Base-by-base conservation (phyloP, 2,113 vertebrate genomes). In the Otolemur garnettii region DNA sequence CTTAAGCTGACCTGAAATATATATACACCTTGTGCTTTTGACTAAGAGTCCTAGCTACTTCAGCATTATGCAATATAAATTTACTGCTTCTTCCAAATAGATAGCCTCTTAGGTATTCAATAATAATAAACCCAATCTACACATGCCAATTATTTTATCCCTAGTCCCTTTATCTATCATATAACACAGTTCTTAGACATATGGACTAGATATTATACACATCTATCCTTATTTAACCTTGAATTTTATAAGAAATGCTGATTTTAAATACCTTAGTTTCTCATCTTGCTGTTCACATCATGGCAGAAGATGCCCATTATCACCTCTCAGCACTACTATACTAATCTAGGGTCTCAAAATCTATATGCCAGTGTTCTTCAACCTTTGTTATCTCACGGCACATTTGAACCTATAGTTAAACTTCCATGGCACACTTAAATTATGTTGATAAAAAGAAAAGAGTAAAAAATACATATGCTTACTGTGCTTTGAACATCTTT, bases 221-320 rank as follows among this genome's bases (percentile, higher is more conserved):
- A 66, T 28, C 12, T 93, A 77, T 89, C 66, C 59, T 85, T 72
- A 80, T 38, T 83, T 80, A 95, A 75, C 18, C 5, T 35, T 68
- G 50, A 68, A 62, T 64, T 74, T n/a, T 71, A 5, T 92, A 94
- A 86, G 62, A 87, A 95, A 86, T 24, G 74, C 22, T 68, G n/a
- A 87, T 59, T 83, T 75, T 81, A 62, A 68, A 33, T 59, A 79
- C n/a, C 9, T 38, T 62, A 59, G 59, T 66, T 85, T 85, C 33
- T 85, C 75, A 89, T 64, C 64, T 66, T 78, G 59, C 57, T 89
- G 22, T 19, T 97, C 38, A 80, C 1, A 55, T 9, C 11, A 64
- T 15, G 30, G 74, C 35, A 83, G 30, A 72, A 90, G 10, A 83
- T 4, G 26, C 60, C 26, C 19, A 2, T 59, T 13, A 91, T 12